Evolutionary conservation across 2,888 invertebrate species (phyloP), one percentile per base, ranked within the genome.

Genomic region (Strigamia maritima): DNA sequence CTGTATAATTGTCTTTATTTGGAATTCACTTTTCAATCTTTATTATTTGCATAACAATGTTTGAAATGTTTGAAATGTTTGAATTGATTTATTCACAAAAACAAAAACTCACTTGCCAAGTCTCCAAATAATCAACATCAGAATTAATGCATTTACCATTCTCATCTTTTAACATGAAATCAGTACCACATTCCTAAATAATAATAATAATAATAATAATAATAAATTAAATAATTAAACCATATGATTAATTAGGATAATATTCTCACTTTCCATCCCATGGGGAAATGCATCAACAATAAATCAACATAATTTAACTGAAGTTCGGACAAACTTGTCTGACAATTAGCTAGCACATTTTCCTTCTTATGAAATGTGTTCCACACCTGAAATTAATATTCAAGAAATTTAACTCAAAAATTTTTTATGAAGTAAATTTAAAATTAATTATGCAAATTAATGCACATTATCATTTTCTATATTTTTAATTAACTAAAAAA

Each of bases 271-370:
- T 82, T 82, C 79, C 93, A 88, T 0, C 89, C 89, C 82, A 94
- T 91, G 0, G 95, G 94, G 1, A 89, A 88, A 84, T 96, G 95
- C 81, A 95, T 87, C 54, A 95, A 87, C 86, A 93, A 95, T 80
- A 95, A 86, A 86, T 96, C 95, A 49, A 96, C 85, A 85, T 94
- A 95, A 77, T 92, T 91, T 80, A 95, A 84, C 80, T 92, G 91
- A 26, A 95, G 87, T 83, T 90, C 89, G n/a, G 88, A 86, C 80
- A 93, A 86, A 0, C 94, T 93, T 76, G 88, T 88, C 81, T 89
- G 89, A 79, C 94, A 87, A 84, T 90, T 93, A 81, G 89, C 89
- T 81, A 89, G 89, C 0, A 93, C 92, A 81, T 91, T 79, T 78
- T 75, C 79, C 78, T 79, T 79, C 16, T 65, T 78, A 54, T 80